phyloP scores from a whole-genome alignment of 1,140 invertebrate genomes.

The Bactericera cockerelli region DNA sequence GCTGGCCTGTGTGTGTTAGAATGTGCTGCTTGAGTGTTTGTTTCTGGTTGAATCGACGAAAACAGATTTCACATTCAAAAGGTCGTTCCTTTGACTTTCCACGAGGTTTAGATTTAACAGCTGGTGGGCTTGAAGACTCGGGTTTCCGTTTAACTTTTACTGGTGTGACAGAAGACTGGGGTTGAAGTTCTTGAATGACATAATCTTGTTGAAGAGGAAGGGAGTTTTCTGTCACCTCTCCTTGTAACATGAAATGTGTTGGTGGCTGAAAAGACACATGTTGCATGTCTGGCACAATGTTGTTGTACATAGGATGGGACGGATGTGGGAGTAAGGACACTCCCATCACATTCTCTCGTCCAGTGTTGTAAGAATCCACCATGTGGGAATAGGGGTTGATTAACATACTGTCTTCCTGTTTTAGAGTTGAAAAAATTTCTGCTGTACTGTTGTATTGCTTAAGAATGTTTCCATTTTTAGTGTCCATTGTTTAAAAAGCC shows the following conservation, averaged over 20 bases:
- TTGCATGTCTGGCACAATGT: neutral
- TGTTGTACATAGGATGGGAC: neutral
- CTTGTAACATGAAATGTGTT: neutral
- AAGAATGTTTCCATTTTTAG: neutral
- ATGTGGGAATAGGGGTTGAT: neutral
- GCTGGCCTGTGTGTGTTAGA: conserved; percentile 15
- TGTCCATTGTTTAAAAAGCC: too few relatives aligned
- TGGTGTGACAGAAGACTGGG: neutral
- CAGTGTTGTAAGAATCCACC: neutral
- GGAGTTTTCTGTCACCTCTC: neutral
- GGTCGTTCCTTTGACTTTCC: conserved; percentile 1
- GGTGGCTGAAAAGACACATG: neutral
- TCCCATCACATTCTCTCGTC: neutral
- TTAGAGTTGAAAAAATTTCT: neutral
- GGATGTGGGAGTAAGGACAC: neutral
- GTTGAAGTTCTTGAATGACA: neutral
- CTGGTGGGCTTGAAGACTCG: too few relatives aligned
- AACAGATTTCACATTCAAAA: conserved; percentile 15
- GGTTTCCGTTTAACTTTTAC: neutral
- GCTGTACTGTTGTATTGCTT: neutral
- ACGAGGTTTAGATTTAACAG: too few relatives aligned
- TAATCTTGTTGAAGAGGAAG: neutral
- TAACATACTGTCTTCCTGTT: neutral
- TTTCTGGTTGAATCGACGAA: conserved; percentile 22
- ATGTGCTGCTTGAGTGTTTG: conserved; percentile 45